A percentile compares a stretch with the other conserved stretches of the same genome.
Evolutionary conservation across 2,888 invertebrate genomes (phyloP).

Genomic region (Mesorhabditis spiculigera): DNA sequence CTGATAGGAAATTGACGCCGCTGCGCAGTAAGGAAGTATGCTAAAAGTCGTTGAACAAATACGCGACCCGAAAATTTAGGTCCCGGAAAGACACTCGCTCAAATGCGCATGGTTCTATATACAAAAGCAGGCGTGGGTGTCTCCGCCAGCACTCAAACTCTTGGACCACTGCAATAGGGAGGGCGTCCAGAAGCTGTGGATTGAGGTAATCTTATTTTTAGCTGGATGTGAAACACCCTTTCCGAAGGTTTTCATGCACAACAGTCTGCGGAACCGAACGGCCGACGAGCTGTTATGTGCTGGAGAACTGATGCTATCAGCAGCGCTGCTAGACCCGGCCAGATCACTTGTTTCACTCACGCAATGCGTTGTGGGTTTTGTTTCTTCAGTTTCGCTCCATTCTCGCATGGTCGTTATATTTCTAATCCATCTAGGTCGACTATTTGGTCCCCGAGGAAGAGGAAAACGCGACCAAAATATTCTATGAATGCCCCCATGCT

Average conservation of each 20-base stretch:
- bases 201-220: not conserved
- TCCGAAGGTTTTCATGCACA: not conserved
- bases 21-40: not conserved
- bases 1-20: not conserved
- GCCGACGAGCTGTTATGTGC: not conserved
- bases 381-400: not conserved
- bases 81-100: not conserved
- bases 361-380: not conserved
- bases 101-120: not conserved
- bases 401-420: not conserved
- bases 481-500: not conserved
- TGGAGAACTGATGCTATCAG: not conserved
- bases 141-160: not conserved
- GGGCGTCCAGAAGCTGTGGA: not conserved
- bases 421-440: not conserved
- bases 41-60: not conserved
- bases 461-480: not conserved
- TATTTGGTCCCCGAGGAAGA: not conserved
- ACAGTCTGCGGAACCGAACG: not conserved
- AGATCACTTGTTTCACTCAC: not conserved
- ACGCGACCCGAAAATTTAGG: not conserved
- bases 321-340: constrained; percentile 3
- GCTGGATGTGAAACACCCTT: not conserved
- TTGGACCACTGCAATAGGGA: constrained; percentile 2
- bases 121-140: constrained; percentile 1